Conservation (phyloP, 1,140 invertebrate genomes). For the Heliconius nattereri region DNA sequence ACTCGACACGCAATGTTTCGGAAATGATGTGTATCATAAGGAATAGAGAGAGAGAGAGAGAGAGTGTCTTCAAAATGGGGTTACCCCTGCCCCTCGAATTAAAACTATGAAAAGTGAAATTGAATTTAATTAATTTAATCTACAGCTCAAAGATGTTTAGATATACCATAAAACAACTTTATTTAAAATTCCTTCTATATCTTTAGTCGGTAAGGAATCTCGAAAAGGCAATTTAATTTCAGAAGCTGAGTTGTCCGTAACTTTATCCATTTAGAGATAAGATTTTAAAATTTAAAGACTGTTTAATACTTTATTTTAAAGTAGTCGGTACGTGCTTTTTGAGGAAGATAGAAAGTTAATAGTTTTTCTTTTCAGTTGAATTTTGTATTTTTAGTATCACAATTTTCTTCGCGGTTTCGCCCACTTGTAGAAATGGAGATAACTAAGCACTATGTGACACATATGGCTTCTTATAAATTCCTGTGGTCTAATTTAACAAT, state of each 20-base stretch:
- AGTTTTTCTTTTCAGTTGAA: background rate
- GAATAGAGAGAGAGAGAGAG: too few species aligned
- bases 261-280: constrained; percentile 11
- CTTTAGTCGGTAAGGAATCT: background rate
- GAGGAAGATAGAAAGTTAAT: background rate
- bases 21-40: too few species aligned
- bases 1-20: too few species aligned
- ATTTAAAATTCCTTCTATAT: background rate
- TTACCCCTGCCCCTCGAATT: background rate
- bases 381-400: background rate
- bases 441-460: too few species aligned
- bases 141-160: too few species aligned
- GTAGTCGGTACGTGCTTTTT: background rate
- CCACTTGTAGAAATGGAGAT: too few species aligned
- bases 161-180: background rate
- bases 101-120: background rate
- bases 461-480: too few species aligned
- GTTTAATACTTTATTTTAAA: background rate
- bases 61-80: too few species aligned
- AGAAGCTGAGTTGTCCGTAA: background rate
- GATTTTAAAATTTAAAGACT: background rate
- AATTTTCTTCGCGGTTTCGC: background rate
- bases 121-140: background rate
- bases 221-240: constrained; percentile 9
- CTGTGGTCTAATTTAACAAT: too few species aligned